Evolutionary conservation across 1,140 invertebrate species (phyloP).

Genomic region (Philaenus spumarius): DNA sequence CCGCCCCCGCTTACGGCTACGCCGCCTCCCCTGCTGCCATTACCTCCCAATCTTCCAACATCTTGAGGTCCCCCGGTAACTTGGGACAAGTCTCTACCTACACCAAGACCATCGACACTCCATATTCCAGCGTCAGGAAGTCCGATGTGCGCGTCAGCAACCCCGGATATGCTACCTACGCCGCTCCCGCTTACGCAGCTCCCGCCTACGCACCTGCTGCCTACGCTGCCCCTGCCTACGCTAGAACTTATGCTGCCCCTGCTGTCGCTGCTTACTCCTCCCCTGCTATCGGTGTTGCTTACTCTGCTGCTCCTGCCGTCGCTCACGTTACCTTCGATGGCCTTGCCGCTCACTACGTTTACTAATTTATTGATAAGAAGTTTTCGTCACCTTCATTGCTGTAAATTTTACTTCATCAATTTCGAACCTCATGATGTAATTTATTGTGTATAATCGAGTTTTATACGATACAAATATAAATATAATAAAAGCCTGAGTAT

Average conservation of each 20-base stretch:
- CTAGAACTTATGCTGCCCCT: constrained; percentile 15
- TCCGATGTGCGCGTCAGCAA: constrained; percentile 38
- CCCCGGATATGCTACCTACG: constrained; percentile 26
- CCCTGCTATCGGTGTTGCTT: constrained; percentile 27
- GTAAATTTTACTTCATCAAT: too few species aligned
- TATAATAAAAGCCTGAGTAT: too few species aligned
- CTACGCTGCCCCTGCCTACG: constrained; percentile 18
- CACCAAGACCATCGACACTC: constrained; percentile 37
- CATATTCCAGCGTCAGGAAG: constrained; percentile 37
- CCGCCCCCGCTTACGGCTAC: constrained; percentile 31
- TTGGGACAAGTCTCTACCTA: constrained; percentile 36
- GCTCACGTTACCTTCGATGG: constrained; percentile 30
- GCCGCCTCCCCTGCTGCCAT: constrained; percentile 32
- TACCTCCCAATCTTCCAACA: constrained; percentile 33
- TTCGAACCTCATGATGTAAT: too few species aligned
- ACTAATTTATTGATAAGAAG: constrained; percentile 17
- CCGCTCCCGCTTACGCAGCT: constrained; percentile 18
- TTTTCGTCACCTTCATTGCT: too few species aligned
- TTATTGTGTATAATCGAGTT: too few species aligned
- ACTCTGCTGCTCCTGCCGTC: constrained; percentile 30
- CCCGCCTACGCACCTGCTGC: constrained; percentile 19
- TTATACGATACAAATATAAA: too few species aligned
- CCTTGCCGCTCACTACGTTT: constrained; percentile 32
- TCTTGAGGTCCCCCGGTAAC: constrained; percentile 35
- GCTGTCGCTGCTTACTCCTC: constrained; percentile 21